These are phyloP conservation scores for Lepus timidus DNA, from an alignment of 2,113 vertebrate genomes.

Conservation along the genomic window DNA sequence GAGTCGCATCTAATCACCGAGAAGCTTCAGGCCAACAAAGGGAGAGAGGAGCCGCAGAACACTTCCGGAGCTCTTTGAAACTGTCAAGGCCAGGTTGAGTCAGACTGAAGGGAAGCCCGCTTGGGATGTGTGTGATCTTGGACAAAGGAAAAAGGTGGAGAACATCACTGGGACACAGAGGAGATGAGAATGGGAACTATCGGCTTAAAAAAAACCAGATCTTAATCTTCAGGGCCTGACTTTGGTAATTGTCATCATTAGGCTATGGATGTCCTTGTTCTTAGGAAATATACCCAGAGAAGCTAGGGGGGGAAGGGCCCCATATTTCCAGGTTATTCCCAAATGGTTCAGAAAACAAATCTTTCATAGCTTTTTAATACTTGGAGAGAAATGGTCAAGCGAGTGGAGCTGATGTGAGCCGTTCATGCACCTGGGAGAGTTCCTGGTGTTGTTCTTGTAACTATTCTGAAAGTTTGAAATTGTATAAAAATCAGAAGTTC, in stretches of 20 bases:
- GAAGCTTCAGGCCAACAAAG: not conserved
- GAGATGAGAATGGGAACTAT: not conserved
- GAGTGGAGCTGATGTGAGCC: not conserved
- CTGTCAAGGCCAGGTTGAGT: not conserved
- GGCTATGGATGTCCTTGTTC: not conserved
- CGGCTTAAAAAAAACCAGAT: not conserved
- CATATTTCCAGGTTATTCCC: not conserved
- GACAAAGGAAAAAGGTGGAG: not conserved
- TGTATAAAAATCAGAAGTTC: not conserved
- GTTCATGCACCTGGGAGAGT: not conserved
- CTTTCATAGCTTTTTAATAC: not conserved
- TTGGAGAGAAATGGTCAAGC: constrained; percentile 14
- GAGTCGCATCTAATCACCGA: not conserved
- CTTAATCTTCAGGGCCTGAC: not conserved
- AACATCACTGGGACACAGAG: not conserved
- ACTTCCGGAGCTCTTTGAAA: not conserved
- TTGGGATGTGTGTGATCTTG: not conserved
- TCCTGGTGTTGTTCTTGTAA: not conserved
- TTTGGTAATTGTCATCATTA: not conserved
- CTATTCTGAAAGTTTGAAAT: constrained; percentile 40
- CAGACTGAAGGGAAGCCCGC: not conserved
- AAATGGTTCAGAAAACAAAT: constrained; percentile 22
- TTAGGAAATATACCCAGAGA: constrained; percentile 4
- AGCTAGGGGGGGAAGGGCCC: not conserved
- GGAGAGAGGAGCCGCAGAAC: not conserved